These are phyloP conservation scores for Melinaea marsaeus DNA, from an alignment of 2,888 invertebrate genomes.

Conservation along the genomic window DNA sequence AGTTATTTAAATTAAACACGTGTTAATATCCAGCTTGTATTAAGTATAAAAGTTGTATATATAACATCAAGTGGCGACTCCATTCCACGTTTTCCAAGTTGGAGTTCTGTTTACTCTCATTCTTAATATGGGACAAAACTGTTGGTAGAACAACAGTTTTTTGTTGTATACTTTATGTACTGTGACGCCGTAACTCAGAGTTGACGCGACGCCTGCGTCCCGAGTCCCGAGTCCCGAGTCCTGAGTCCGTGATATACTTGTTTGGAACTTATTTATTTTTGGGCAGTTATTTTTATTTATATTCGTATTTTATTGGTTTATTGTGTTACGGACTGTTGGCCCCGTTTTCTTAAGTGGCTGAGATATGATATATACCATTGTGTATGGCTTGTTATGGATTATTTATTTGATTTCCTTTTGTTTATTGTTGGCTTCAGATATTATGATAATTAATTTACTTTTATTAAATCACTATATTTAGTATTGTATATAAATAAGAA, in stretches of 20 bases:
- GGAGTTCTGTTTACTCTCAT: slow-evolving; percentile 76
- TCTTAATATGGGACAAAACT: slow-evolving; percentile 78
- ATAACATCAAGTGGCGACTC: slow-evolving; percentile 8
- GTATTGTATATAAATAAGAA: too few relatives aligned
- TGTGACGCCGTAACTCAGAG: slow-evolving; percentile 74
- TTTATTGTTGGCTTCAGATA: slow-evolving; percentile 18
- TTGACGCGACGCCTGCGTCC: slow-evolving; percentile 57
- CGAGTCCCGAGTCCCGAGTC: slow-evolving; percentile 48
- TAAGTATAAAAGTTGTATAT: too few relatives aligned
- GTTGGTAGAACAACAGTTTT: slow-evolving; percentile 77
- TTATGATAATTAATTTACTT: too few relatives aligned
- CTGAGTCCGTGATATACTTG: slow-evolving; percentile 71
- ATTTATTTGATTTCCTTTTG: slow-evolving; percentile 9
- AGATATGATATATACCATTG: slow-evolving; percentile 24
- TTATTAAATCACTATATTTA: too few relatives aligned
- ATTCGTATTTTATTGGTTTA: slow-evolving; percentile 43
- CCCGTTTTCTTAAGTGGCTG: slow-evolving; percentile 40
- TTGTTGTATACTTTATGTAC: slow-evolving; percentile 74
- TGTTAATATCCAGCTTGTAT: too few relatives aligned
- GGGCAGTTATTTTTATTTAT: slow-evolving; percentile 49
- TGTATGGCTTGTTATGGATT: slow-evolving; percentile 12
- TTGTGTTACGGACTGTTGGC: slow-evolving; percentile 67
- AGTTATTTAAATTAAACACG: too few relatives aligned
- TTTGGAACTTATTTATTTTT: slow-evolving; percentile 41
- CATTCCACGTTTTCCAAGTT: slow-evolving; percentile 54